These are phyloP conservation scores for Lepilemur ruficaudatus DNA, from an alignment of 2,797 vertebrate species.

Conservation along the genomic window DNA sequence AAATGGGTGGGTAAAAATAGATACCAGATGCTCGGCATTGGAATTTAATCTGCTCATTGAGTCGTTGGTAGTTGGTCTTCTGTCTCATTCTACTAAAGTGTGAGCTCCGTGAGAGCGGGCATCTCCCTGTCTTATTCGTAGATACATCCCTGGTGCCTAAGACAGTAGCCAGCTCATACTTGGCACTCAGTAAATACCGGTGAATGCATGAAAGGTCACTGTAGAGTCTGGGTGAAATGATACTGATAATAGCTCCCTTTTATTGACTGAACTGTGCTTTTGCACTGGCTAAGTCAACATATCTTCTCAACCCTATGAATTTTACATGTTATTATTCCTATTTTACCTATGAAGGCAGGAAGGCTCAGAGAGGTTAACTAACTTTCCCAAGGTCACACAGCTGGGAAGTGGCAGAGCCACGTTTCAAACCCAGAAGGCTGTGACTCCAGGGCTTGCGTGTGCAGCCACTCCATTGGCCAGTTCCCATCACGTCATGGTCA, in stretches of 20 bases:
- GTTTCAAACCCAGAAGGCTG: background rate
- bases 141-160: background rate
- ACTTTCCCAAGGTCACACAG: background rate
- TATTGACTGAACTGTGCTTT: background rate
- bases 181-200: background rate
- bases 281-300: rapidly evolving
- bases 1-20: background rate
- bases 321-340: background rate
- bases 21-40: rapidly evolving
- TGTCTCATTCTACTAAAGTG: background rate
- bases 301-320: background rate
- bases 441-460: rapidly evolving
- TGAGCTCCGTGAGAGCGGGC: background rate
- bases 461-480: rapidly evolving
- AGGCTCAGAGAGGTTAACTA: background rate
- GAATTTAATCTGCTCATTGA: background rate
- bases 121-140: background rate
- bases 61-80: background rate
- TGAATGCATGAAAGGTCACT: background rate
- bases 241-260: background rate
- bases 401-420: background rate
- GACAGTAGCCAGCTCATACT: background rate
- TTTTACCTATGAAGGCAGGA: background rate
- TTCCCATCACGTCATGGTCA: rapidly evolving
- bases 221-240: too few relatives aligned